Base-by-base conservation (phyloP, 2,888 invertebrate genomes). In the Ectemnius continuus region DNA sequence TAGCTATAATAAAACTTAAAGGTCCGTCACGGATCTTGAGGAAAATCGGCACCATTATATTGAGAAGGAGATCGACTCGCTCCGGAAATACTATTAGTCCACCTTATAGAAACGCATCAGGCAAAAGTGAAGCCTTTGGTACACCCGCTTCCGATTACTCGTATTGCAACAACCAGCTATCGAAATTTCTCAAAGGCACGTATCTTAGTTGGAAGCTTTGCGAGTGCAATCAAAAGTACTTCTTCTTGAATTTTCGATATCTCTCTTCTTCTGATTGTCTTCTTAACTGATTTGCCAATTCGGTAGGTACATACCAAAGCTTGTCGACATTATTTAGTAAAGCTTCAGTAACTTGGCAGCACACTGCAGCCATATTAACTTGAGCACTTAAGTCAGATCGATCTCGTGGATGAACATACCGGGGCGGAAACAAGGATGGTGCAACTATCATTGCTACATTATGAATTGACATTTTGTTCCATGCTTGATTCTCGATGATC, bases 361-460 rank as follows among this genome's bases (percentile, higher is more conserved):
- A 97, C 85, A 96, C 94, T 4, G 97, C 97, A 0, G 98, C 98
- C 91, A 96, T 95, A 79, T 95, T 95, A 4, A 97, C 94, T 90
- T 97, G 96, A 59, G 94, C 95, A 85, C 93, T 94, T 85, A 96
- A 92, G 92, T 94, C 91, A 86, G 93, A 92, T 92, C 94, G 92
- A 91, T 95, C 92, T 87, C 92, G 88, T 86, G 94, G 93, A 92
- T 94, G 88, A 68, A 91, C 85, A 79, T 92, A 95, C 91, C 95
- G 94, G 80, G 96, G 96, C 75, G 96, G 96, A 89, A 97, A 97
- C 82, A 98, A 94, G 68, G 98, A 97, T n/a, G 98, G 98, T 16
- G 98, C 98, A 82, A 98, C 96, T 84, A 98, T 98, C 94, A 97
- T 97, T 46, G 98, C 96, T 52, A 98, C 97, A 90, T 98, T 98